These are phyloP conservation scores for Protosalanx chinensis DNA, from an alignment of 2,797 vertebrate species.

Conservation along the genomic window DNA sequence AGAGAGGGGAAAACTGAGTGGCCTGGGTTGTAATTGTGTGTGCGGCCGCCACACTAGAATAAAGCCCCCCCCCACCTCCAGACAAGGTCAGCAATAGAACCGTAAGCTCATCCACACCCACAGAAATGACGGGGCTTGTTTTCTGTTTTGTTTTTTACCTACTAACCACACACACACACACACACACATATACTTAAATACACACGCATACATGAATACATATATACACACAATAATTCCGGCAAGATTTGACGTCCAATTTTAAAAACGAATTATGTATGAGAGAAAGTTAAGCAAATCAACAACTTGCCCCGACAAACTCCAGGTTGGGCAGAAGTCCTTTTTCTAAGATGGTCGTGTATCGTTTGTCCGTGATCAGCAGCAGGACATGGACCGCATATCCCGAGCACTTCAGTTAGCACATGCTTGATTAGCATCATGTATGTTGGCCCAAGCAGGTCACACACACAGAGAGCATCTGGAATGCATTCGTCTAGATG, in stretches of 20 bases:
- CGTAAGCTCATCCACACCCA: constrained; percentile 41
- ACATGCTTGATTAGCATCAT: constrained; percentile 51
- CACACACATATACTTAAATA: constrained; percentile 83
- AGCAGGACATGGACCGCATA: constrained; percentile 18
- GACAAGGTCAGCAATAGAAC: constrained; percentile 71
- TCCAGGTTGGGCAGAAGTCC: constrained; percentile 25
- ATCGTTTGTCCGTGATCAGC: constrained; percentile 31
- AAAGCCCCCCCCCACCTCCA: constrained; percentile 37
- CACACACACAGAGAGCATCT: constrained; percentile 25
- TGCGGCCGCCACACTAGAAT: constrained; percentile 86
- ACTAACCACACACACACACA: constrained; percentile 84
- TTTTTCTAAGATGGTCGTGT: constrained; percentile 34
- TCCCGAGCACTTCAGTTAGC: constrained; percentile 45
- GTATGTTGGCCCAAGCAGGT: constrained; percentile 30
- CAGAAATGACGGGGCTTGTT: constrained; percentile 52
- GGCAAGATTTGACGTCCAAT: constrained; percentile 17
- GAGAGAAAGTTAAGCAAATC: constrained; percentile 68
- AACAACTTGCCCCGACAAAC: constrained; percentile 18
- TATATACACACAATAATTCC: constrained; percentile 65
- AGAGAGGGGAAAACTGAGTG: constrained; percentile 69
- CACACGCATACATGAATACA: constrained; percentile 64
- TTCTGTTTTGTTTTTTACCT: constrained; percentile 55
- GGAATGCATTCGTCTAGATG: constrained; percentile 21
- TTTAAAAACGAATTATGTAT: constrained; percentile 54
- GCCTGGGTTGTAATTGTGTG: constrained; percentile 86